Conservation (phyloP, 2,113 vertebrate species). For the Hiodon tergisus region DNA sequence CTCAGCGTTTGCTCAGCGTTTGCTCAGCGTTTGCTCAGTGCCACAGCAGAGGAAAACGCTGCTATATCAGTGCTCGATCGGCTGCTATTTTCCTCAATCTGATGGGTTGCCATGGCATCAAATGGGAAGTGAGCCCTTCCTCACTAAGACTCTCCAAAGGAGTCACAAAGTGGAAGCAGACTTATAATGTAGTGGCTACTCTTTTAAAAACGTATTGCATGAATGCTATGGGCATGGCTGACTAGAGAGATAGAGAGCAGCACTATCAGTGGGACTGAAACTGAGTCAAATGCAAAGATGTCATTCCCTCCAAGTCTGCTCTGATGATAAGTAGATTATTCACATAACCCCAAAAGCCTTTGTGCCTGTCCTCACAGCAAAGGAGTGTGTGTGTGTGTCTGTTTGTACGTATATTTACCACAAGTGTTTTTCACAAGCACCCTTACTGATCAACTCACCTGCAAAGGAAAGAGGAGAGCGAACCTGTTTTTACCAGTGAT, state of each 20-base stretch:
- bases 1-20: background rate
- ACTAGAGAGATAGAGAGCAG: too few relatives aligned
- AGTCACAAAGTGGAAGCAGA: background rate
- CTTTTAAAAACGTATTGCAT: too few relatives aligned
- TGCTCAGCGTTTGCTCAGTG: background rate
- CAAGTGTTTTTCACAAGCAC: background rate
- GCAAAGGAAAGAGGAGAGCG: background rate
- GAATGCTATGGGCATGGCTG: too few relatives aligned
- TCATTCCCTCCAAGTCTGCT: too few relatives aligned
- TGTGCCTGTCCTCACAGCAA: background rate
- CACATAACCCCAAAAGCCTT: too few relatives aligned
- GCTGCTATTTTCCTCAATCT: background rate
- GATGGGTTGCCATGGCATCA: constrained; percentile 5
- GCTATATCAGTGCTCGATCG: background rate
- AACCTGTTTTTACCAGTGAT: background rate
- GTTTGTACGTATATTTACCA: background rate
- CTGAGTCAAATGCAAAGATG: too few relatives aligned
- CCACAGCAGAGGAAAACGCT: background rate
- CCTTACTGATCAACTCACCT: background rate
- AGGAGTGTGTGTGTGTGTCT: too few relatives aligned
- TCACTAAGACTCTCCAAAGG: background rate
- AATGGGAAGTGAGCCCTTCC: constrained; percentile 8
- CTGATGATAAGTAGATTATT: too few relatives aligned
- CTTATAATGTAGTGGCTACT: too few relatives aligned
- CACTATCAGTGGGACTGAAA: too few relatives aligned